Evolutionary conservation across 1,140 invertebrate genomes (phyloP).

Genomic region (Popillia japonica): DNA sequence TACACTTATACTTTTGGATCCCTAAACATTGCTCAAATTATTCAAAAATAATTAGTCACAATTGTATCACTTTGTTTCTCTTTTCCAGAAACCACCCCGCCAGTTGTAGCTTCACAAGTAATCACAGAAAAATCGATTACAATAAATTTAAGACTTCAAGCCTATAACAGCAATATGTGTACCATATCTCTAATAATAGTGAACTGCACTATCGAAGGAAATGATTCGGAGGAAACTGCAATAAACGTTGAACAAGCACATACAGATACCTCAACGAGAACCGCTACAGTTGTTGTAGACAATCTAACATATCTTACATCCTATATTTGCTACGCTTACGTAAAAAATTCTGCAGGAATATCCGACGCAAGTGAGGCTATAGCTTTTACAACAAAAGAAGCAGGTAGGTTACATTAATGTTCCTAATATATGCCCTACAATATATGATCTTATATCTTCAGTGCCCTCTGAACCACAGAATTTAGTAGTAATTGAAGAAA

Average conservation of each 20-base stretch:
- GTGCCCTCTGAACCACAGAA: not conserved
- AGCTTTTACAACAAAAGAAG: not conserved
- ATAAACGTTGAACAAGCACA: not conserved
- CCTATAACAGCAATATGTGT: not conserved
- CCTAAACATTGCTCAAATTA: too few relatives aligned
- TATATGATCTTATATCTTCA: not conserved
- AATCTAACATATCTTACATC: not conserved
- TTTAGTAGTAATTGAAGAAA: not conserved
- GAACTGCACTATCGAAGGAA: not conserved
- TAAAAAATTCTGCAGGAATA: conserved; percentile 18
- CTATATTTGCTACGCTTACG: not conserved
- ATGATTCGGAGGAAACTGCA: not conserved
- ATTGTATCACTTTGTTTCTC: too few relatives aligned
- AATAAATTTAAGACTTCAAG: not conserved
- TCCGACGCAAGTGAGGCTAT: conserved; percentile 4
- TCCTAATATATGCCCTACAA: not conserved
- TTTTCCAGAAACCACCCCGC: not conserved
- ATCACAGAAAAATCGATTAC: not conserved
- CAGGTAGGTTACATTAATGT: not conserved
- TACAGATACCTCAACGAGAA: not conserved
- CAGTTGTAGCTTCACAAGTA: not conserved
- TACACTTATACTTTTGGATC: too few relatives aligned
- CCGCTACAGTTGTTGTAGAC: not conserved
- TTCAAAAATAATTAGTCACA: too few relatives aligned
- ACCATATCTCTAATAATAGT: not conserved